Base-by-base conservation (phyloP, 2,888 invertebrate genomes). In the Phortica magna region DNA sequence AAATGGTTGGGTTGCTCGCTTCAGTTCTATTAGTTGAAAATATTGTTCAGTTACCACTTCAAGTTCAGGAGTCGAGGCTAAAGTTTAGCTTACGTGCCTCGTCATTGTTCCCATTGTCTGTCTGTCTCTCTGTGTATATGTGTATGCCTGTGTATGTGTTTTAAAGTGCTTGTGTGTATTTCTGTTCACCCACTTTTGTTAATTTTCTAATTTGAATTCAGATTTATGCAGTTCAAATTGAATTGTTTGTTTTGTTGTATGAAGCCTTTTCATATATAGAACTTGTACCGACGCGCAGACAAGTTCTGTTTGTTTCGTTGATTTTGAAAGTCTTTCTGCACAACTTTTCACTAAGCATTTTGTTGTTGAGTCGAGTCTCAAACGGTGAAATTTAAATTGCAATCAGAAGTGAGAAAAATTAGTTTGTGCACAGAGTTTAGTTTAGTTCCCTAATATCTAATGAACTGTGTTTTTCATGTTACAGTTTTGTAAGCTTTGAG, bases 181-280 rank as follows among this genome's bases (percentile, higher is more conserved):
- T 59, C 9, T 7, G 65, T 42, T 65, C 19, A 22, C 43, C 12
- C 70, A 71, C 70, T 71, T 68, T 70, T 57, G 81, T 84, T 86
- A 86, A 86, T 55, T 88, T 86, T 86, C 85, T 86, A 86, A 86
- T 86, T 86, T 86, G 88, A 87, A 86, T 86, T 89, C 85, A 88
- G 85, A 86, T 86, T 86, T 86, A 86, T 86, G 88, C 85, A 87
- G 81, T 79, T 85, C 82, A 82, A 83, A 84, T 80, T 78, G 88
- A 80, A 79, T 79, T 80, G 80, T 82, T 2, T 31, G 53, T 48
- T 48, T 48, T 14, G 39, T n/a, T n/a, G 1, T 14, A 53, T n/a
- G 10, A 10, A n/a, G 53, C 53, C 10, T n/a, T 53, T 53, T 53
- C 53, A 14, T 10, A 14, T 10, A n/a, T 0, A 10, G 53, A 53